phyloP scores from a whole-genome alignment of 2,888 invertebrate species.

The Phoenoteleia sp. region DNA sequence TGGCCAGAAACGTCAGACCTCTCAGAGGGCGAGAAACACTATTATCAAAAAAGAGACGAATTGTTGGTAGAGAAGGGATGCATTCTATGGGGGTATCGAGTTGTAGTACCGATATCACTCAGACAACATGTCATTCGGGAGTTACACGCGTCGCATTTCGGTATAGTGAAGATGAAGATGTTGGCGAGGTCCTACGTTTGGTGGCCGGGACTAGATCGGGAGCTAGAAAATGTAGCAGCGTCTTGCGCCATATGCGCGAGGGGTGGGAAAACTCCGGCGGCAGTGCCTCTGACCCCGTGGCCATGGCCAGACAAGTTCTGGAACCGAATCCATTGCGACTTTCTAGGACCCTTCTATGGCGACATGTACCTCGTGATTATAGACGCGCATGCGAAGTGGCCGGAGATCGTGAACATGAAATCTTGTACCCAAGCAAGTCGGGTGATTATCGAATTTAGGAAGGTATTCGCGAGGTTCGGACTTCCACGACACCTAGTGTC shows the following conservation, averaged over 20 bases:
- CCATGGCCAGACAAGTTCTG: conserved; percentile 43
- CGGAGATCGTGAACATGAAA: conserved; percentile 40
- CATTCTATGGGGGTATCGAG: neutral
- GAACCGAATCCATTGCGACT: conserved; percentile 54
- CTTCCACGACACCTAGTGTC: conserved; percentile 5
- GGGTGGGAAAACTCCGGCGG: too few species aligned
- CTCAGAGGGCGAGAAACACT: neutral
- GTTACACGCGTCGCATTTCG: conserved; percentile 39
- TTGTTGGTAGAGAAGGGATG: neutral
- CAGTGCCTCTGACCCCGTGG: conserved; percentile 47
- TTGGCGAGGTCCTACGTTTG: conserved; percentile 76
- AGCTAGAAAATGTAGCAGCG: conserved; percentile 73
- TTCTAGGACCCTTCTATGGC: conserved; percentile 38
- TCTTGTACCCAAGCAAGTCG: too few species aligned
- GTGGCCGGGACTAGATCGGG: conserved; percentile 71
- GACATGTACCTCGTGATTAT: conserved; percentile 57
- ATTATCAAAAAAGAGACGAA: neutral
- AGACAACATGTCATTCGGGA: neutral
- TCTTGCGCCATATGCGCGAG: conserved; percentile 42
- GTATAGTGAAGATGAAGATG: conserved; percentile 77
- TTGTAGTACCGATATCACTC: neutral
- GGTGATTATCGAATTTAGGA: too few species aligned
- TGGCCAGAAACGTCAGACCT: conserved; percentile 17
- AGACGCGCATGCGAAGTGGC: conserved; percentile 50
- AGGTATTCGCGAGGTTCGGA: conserved; percentile 24